Conservation (phyloP, 2,888 invertebrate species). For the Melieria omissa region DNA sequence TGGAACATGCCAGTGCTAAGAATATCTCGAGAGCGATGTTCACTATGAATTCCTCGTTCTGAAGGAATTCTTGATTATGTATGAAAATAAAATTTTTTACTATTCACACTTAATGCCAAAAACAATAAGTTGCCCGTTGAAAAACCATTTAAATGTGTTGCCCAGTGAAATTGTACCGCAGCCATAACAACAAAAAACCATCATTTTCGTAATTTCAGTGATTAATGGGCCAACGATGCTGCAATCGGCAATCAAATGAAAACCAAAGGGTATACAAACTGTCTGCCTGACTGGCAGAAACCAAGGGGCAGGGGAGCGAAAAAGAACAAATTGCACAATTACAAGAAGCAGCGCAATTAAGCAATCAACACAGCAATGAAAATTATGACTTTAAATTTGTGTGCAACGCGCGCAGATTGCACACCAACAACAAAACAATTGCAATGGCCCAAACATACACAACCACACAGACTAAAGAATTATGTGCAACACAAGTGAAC, state of each 20-base stretch:
- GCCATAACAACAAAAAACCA: background rate
- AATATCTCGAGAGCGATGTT: too few relatives aligned
- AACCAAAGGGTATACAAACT: too few relatives aligned
- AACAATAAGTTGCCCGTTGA: too few relatives aligned
- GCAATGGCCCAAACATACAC: background rate
- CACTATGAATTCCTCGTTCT: too few relatives aligned
- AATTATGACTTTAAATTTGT: slow-evolving; percentile 1
- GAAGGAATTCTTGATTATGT: too few relatives aligned
- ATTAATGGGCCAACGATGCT: slow-evolving; percentile 18
- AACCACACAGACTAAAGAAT: background rate
- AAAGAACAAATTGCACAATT: slow-evolving; percentile 31
- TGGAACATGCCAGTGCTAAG: too few relatives aligned
- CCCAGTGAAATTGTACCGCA: too few relatives aligned
- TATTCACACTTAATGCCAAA: too few relatives aligned
- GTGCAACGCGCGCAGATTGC: background rate
- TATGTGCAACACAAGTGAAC: background rate
- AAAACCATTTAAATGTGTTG: too few relatives aligned
- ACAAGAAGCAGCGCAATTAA: slow-evolving; percentile 21
- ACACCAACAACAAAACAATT: background rate
- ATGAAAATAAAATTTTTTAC: too few relatives aligned
- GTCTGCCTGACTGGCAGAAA: too few relatives aligned
- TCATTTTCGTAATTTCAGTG: slow-evolving; percentile 15
- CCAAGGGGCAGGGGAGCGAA: background rate
- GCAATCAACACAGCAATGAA: slow-evolving; percentile 24
- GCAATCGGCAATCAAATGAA: background rate